Percentiles rank a stretch among this genome's conserved stretches.
Conservation (phyloP, 2,888 invertebrate genomes). For the Sturmia bella region DNA sequence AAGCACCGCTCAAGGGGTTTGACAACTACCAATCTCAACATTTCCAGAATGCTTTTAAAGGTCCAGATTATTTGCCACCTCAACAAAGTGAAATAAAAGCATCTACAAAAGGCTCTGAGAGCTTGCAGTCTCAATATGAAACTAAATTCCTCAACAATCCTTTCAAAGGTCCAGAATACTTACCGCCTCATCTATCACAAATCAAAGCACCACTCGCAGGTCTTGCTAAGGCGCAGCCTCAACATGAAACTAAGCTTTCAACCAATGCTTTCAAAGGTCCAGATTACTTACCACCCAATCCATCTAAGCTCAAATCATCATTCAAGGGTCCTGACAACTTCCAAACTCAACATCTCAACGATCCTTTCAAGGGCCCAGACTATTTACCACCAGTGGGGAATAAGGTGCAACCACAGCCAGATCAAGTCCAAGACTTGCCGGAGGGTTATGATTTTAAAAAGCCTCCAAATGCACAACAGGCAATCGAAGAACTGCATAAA, state of each 20-base stretch:
- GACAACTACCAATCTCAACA: constrained; percentile 46
- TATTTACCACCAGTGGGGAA: constrained; percentile 25
- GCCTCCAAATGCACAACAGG: constrained; percentile 75
- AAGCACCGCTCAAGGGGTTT: constrained; percentile 1
- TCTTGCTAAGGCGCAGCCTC: neutral
- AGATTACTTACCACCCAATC: neutral
- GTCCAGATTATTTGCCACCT: constrained; percentile 21
- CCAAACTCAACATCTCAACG: neutral
- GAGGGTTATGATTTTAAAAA: constrained; percentile 76
- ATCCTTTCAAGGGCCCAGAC: constrained; percentile 6
- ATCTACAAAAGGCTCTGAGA: too few relatives aligned
- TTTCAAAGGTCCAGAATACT: constrained; percentile 38
- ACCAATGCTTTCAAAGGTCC: neutral
- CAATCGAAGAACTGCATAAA: constrained; percentile 76
- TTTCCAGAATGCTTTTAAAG: neutral
- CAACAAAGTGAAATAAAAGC: too few relatives aligned
- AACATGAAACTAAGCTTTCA: too few relatives aligned
- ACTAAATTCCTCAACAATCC: neutral
- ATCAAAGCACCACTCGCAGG: neutral
- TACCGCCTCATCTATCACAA: constrained; percentile 10
- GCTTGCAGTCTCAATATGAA: too few relatives aligned
- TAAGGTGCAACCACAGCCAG: constrained; percentile 20
- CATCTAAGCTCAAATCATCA: neutral
- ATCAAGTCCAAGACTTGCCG: constrained; percentile 68
- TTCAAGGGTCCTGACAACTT: constrained; percentile 47